These are phyloP conservation scores for Threskiornis aethiopicus DNA, from an alignment of 2,797 vertebrate genomes.

Conservation along the genomic window DNA sequence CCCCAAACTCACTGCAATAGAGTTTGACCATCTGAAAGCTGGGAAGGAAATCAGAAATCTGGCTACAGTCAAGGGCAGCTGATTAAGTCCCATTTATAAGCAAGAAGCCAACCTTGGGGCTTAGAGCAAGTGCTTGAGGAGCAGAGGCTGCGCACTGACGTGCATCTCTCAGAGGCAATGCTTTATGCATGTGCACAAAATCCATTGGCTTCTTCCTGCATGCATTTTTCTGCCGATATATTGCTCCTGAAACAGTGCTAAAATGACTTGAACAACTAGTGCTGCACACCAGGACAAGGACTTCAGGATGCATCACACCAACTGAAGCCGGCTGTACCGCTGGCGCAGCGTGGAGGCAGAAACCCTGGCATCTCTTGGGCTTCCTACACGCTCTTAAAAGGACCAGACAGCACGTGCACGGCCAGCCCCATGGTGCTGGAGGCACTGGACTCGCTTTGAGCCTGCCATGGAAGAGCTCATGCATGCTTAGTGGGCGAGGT, in stretches of 20 bases:
- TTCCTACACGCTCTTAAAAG: not conserved
- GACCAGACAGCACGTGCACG: not conserved
- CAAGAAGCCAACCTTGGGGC: not conserved
- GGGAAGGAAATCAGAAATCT: not conserved
- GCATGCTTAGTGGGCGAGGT: conserved; percentile 12
- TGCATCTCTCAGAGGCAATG: not conserved
- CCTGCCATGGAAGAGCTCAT: not conserved
- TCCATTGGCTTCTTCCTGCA: not conserved
- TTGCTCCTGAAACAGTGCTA: not conserved
- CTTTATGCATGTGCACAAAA: not conserved
- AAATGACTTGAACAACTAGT: not conserved
- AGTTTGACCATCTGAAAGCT: not conserved
- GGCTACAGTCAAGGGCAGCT: not conserved
- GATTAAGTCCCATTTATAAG: not conserved
- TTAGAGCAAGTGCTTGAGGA: not conserved
- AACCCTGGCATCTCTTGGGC: not conserved
- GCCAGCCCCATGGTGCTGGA: not conserved
- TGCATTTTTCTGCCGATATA: not conserved
- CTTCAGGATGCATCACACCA: not conserved
- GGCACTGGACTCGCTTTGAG: not conserved
- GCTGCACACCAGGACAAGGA: not conserved
- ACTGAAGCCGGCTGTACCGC: not conserved
- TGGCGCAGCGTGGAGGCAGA: not conserved
- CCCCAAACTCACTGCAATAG: not conserved
- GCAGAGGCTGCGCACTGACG: not conserved